Percentiles rank a stretch among this genome's conserved stretches.
Conservation (phyloP, 1,140 invertebrate genomes). For the Aphidius gifuensis region DNA sequence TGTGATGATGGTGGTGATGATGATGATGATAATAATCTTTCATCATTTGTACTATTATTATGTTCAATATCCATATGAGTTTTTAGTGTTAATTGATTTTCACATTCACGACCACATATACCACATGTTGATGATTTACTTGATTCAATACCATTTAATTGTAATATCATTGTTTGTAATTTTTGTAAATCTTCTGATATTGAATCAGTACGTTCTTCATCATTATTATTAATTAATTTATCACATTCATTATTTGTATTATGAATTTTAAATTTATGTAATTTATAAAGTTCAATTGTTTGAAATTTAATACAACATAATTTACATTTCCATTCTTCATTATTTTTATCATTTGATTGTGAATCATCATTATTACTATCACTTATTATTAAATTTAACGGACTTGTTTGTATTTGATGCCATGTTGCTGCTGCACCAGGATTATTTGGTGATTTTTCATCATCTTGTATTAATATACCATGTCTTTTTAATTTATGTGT, state of each 20-base stretch:
- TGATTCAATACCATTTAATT: conserved; percentile 74
- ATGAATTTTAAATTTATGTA: conserved; percentile 52
- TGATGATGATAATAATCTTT: conserved; percentile 28
- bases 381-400: conserved; percentile 63
- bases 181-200: conserved; percentile 81
- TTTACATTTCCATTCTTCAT: conserved; percentile 60
- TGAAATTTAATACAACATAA: conserved; percentile 59
- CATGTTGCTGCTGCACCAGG: conserved; percentile 45
- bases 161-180: conserved; percentile 87
- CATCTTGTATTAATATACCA: conserved; percentile 64
- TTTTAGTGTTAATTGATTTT: conserved; percentile 59
- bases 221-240: conserved; percentile 40
- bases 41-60: conserved; percentile 38
- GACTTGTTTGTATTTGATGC: conserved; percentile 60
- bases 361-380: conserved; percentile 43
- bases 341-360: conserved; percentile 42
- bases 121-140: conserved; percentile 59
- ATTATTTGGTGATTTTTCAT: conserved; percentile 51
- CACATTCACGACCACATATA: conserved; percentile 62
- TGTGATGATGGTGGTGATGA: conserved; percentile 6
- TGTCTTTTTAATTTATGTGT: conserved; percentile 88
- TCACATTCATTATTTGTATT: conserved; percentile 48
- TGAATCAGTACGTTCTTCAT: conserved; percentile 52
- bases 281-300: conserved; percentile 55
- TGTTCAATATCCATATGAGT: conserved; percentile 65